Evolutionary conservation across 2,888 invertebrate genomes (phyloP), one percentile per base, ranked within the genome.

Genomic region (Zaprionus bogoriensis): DNA sequence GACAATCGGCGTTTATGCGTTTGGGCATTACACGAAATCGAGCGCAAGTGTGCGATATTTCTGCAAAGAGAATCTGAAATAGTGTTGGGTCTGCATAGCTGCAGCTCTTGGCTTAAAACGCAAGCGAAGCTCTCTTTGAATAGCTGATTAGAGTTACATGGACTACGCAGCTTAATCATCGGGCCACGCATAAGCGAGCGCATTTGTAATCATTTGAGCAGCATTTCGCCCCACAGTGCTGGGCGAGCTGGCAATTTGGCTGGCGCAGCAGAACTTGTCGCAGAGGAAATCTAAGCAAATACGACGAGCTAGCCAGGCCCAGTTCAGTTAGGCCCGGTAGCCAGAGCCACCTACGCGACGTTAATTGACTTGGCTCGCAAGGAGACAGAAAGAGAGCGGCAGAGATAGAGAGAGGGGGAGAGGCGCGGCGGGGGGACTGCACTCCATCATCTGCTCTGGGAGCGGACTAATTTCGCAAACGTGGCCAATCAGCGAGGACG

Each of bases 401-500:
- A 30, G 30, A 30, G 30, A 14, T 10, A 12, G 30, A 12, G 30
- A 28, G 30, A 4, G 3, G 12, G 30, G 3, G 7, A 14, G 19
- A 14, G 53, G 64, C 27, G 30, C n/a, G n/a, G n/a, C n/a, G n/a
- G n/a, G n/a, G n/a, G n/a, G 58, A 58, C 55, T 64, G 51, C 64
- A 79, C 78, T 83, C 73, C 54, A 83, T 83, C 75, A 80, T 46
- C 59, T 36, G 62, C 60, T 27, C 38, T 22, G 17, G 32, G 12
- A 38, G 45, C 50, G 69, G 19, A 74, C 86, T 88, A 87, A 87
- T 87, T 88, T 87, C 64, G 71, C 66, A 78, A 83, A 80, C 87
- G 87, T 88, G 87, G 88, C 81, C 87, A 87, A 87, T 87, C 87
- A 88, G 71, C 71, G 61, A 19, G 17, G 45, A 36, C 54, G 42